Evolutionary conservation across 92 coral and sea anemone genomes (phyloP).

Genomic region (Heteractis magnifica): DNA sequence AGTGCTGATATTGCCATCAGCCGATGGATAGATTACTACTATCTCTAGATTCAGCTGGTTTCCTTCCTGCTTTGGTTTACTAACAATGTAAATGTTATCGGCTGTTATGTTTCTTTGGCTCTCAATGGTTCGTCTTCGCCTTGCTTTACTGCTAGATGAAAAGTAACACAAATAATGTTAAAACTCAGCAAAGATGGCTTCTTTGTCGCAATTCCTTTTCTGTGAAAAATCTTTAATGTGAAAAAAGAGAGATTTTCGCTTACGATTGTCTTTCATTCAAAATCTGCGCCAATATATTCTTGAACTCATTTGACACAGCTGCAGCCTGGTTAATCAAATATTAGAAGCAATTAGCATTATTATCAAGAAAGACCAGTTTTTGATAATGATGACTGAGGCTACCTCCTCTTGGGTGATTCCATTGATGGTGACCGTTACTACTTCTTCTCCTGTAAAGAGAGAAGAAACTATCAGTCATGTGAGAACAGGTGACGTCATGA

Average conservation of each 20-base stretch:
- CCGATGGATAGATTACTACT: neutral
- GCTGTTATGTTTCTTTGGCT: neutral
- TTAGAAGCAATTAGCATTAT: neutral
- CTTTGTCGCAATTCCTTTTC: neutral
- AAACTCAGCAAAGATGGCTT: neutral
- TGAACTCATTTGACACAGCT: neutral
- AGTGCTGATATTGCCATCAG: neutral
- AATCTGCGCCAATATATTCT: neutral
- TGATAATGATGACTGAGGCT: too few relatives aligned
- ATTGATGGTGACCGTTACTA: neutral
- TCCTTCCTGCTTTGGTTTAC: neutral
- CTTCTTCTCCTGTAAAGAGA: neutral
- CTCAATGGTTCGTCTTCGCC: neutral
- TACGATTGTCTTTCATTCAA: neutral
- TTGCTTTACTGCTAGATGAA: neutral
- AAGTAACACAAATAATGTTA: neutral
- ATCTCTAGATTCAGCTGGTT: neutral
- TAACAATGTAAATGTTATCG: conserved; percentile 7
- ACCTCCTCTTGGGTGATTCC: neutral
- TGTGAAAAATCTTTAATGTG: neutral
- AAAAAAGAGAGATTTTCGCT: neutral
- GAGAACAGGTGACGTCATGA: too few relatives aligned
- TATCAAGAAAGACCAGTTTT: neutral
- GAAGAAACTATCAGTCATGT: neutral
- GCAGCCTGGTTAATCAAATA: neutral